A percentile compares a stretch with the other conserved stretches of the same genome.
Conservation (phyloP, 1,140 invertebrate genomes). For the Anadara kagoshimensis region DNA sequence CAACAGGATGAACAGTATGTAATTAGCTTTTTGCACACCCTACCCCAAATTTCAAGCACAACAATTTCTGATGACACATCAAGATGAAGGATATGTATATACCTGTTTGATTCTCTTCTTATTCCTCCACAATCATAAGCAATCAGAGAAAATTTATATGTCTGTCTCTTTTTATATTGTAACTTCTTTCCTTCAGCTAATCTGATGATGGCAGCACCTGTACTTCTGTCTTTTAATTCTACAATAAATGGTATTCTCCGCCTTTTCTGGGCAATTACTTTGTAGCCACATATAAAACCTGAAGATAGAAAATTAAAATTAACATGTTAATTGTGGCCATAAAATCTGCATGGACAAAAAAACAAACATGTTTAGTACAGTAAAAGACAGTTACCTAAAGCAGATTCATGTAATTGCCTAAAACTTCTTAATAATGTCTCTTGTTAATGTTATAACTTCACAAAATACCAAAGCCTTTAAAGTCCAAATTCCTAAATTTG, state of each 20-base stretch:
- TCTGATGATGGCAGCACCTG: conserved; percentile 76
- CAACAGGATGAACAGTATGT: too few species aligned
- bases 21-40: too few species aligned
- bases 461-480: too few species aligned
- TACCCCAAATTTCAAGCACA: too few species aligned
- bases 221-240: conserved; percentile 75
- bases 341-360: too few species aligned
- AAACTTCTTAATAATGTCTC: too few species aligned
- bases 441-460: too few species aligned
- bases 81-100: background rate
- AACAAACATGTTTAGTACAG: background rate
- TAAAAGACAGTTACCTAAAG: background rate
- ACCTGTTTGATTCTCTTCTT: conserved; percentile 79
- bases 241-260: conserved; percentile 87
- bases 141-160: conserved; percentile 96
- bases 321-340: too few species aligned
- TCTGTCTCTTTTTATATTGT: conserved; percentile 94
- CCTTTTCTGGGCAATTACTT: conserved; percentile 79
- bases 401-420: too few species aligned
- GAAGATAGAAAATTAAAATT: conserved; percentile 45
- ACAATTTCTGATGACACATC: too few species aligned
- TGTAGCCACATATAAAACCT: conserved; percentile 92
- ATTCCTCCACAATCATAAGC: conserved; percentile 90
- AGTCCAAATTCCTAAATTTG: too few species aligned
- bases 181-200: conserved; percentile 82